Conservation (phyloP, 2,888 invertebrate genomes). For the Ceriagrion tenellum region DNA sequence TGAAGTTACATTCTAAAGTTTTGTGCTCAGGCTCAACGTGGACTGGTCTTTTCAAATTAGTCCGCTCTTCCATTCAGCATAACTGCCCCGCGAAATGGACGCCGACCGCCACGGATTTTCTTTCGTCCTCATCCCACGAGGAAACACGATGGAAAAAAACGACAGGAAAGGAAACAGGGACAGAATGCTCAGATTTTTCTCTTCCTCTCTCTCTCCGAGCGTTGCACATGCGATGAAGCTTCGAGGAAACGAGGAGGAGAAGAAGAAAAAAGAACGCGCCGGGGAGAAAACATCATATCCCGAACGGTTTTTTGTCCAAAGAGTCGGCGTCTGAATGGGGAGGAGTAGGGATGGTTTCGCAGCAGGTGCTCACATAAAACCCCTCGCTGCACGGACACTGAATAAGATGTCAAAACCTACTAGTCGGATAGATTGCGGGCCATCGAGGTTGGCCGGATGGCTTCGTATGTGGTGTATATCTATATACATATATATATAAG, state of each 20-base stretch:
- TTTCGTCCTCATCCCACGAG: background rate
- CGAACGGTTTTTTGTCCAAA: constrained; percentile 14
- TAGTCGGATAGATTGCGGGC: background rate
- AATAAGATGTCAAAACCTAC: constrained; percentile 45
- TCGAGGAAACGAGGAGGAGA: background rate
- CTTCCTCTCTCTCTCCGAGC: background rate
- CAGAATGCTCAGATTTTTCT: background rate
- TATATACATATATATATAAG: background rate
- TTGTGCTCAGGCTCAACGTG: no score
- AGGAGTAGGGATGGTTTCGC: background rate
- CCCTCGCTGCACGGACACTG: constrained; percentile 10
- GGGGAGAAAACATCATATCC: background rate
- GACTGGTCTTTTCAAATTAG: no score
- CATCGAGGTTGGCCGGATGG: background rate
- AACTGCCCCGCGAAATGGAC: no score
- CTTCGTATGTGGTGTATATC: background rate
- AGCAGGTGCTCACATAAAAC: constrained; percentile 52
- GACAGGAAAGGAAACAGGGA: background rate
- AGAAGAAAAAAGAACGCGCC: background rate
- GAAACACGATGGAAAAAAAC: background rate
- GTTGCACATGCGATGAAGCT: background rate
- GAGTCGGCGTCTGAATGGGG: background rate
- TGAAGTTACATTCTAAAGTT: no score
- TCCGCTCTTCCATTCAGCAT: no score
- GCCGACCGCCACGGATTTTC: background rate